phyloP scores from a whole-genome alignment of 2,113 vertebrate species.

The Dicrurus megarhynchus region DNA sequence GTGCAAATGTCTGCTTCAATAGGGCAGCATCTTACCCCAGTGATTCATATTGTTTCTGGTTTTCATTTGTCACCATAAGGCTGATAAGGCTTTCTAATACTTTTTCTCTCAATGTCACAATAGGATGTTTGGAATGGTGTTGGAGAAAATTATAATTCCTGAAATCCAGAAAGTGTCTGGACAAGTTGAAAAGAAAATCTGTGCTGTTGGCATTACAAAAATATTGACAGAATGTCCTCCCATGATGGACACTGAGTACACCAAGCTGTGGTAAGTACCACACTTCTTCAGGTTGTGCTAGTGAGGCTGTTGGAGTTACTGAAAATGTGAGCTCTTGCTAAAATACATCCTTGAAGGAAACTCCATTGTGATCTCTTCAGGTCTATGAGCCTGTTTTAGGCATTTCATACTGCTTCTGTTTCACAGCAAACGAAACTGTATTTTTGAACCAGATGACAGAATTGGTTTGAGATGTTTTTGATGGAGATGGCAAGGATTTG shows the following conservation, averaged over 20 bases:
- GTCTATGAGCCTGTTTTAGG: neutral
- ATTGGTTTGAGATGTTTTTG: neutral
- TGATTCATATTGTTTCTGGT: neutral
- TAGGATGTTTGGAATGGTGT: constrained; percentile 99
- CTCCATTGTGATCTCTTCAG: neutral
- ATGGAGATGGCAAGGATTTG: neutral
- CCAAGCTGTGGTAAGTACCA: constrained; percentile 89
- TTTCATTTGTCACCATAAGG: neutral
- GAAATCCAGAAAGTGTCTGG: constrained; percentile 99
- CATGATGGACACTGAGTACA: constrained; percentile 98
- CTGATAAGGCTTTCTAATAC: neutral
- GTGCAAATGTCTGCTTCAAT: neutral
- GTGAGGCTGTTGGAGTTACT: neutral
- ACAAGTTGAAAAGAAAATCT: constrained; percentile 95
- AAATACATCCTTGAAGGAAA: neutral
- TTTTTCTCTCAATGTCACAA: neutral
- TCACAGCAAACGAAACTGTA: neutral
- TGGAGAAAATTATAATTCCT: constrained; percentile 97
- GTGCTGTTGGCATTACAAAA: constrained; percentile 96
- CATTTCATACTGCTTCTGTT: neutral
- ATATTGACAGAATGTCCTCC: constrained; percentile 93
- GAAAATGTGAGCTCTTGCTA: neutral
- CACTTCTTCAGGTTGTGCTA: neutral
- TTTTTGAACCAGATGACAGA: neutral
- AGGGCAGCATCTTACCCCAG: neutral